Evolutionary conservation across 2,113 vertebrate species (phyloP).

Genomic region (Anguilla japonica): DNA sequence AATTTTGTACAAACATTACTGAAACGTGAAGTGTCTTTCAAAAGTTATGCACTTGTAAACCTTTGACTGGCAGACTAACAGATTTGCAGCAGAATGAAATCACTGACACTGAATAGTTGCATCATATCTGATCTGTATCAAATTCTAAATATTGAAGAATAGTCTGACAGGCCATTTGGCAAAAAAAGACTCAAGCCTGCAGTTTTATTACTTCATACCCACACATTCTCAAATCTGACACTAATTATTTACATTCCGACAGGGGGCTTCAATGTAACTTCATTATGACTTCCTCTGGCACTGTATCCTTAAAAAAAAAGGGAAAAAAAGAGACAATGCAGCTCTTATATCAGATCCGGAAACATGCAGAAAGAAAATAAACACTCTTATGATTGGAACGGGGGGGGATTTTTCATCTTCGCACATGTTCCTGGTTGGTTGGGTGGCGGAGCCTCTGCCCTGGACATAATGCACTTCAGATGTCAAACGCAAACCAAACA

Average conservation of each 20-base stretch:
- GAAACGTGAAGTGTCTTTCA: background rate
- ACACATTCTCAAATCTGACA: background rate
- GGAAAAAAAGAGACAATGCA: background rate
- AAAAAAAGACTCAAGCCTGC: background rate
- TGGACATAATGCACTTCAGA: constrained; percentile 31
- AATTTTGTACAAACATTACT: background rate
- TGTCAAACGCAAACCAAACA: constrained; percentile 28
- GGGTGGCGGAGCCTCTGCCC: constrained; percentile 17
- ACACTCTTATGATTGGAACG: constrained; percentile 5
- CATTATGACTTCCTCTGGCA: background rate
- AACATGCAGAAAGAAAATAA: background rate
- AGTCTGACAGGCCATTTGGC: background rate
- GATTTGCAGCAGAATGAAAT: background rate
- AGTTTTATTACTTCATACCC: background rate
- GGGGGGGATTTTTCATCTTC: constrained; percentile 5
- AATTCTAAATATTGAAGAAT: background rate
- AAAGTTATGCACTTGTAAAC: constrained; percentile 13
- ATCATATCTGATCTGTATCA: background rate
- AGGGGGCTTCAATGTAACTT: too few species aligned
- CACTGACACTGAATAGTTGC: background rate
- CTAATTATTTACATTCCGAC: constrained; percentile 3
- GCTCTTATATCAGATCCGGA: background rate
- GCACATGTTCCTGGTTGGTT: constrained; percentile 24
- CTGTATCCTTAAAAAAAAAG: background rate
- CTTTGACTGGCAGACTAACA: background rate